Evolutionary conservation across 2,113 vertebrate species (phyloP).

Genomic region (Chaetorhynchus papuensis): DNA sequence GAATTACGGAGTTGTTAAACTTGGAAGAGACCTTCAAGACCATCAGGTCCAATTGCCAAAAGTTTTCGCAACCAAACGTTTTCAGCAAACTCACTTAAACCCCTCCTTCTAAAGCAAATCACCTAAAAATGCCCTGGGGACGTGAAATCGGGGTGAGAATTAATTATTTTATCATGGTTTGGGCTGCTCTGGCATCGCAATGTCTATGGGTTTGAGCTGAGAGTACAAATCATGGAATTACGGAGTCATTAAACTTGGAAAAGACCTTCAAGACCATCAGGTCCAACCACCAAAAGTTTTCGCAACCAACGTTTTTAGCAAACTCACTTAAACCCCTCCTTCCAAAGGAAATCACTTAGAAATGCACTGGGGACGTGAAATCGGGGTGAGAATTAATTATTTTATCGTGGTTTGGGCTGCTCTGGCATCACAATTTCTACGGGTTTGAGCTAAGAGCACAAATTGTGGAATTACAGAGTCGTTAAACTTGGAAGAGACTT

Average conservation of each 20-base stretch:
- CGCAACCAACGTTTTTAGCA: no score
- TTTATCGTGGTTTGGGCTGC: fast-evolving
- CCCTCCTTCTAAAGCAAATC: not conserved
- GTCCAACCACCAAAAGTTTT: no score
- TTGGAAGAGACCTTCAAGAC: not conserved
- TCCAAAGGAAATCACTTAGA: no score
- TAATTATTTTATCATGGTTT: fast-evolving
- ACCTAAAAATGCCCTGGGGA: not conserved
- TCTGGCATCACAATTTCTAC: not conserved
- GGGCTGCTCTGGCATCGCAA: not conserved
- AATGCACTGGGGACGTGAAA: fast-evolving
- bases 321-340: no score
- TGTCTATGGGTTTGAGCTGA: not conserved
- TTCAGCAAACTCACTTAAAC: no score
- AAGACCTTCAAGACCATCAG: not conserved
- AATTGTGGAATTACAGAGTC: fast-evolving
- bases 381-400: not conserved
- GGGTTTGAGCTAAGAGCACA: not conserved
- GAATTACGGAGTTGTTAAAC: fast-evolving
- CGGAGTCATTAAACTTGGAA: fast-evolving
- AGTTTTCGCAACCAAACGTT: not conserved
- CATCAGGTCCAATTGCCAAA: fast-evolving
- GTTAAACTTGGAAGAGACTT: not conserved
- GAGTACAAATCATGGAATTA: not conserved
- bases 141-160: fast-evolving